Evolutionary conservation across 2,113 vertebrate genomes (phyloP).

Genomic region (Solenodon paradoxus): DNA sequence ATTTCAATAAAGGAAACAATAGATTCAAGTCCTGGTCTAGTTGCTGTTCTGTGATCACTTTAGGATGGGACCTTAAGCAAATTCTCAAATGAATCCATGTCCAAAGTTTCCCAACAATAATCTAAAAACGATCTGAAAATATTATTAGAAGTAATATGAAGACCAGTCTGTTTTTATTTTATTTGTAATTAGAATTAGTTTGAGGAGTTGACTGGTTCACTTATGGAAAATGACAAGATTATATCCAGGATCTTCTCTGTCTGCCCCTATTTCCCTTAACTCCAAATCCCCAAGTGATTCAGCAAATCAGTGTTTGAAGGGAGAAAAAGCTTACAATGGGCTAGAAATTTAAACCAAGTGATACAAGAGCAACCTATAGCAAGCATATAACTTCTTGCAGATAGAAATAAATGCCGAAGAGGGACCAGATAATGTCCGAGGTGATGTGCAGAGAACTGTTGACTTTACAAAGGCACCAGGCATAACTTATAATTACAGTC

Average conservation of each 20-base stretch:
- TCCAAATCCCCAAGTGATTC: background rate
- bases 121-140: background rate
- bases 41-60: background rate
- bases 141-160: background rate
- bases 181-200: background rate
- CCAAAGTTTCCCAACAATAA: background rate
- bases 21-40: background rate
- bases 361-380: background rate
- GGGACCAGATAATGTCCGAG: background rate
- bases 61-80: background rate
- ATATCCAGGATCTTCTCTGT: background rate
- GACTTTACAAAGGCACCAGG: background rate
- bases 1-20: background rate
- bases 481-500: background rate
- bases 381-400: background rate
- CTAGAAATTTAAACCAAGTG: slow-evolving; percentile 8
- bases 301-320: background rate
- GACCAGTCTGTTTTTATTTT: background rate
- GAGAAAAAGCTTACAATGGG: background rate
- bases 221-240: background rate
- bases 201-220: background rate
- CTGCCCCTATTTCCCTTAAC: background rate
- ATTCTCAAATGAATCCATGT: background rate
- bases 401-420: background rate
- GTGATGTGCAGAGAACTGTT: background rate